These are phyloP conservation scores for Drosophila rufa DNA, from an alignment of 1,140 invertebrate genomes.

Conservation along the genomic window DNA sequence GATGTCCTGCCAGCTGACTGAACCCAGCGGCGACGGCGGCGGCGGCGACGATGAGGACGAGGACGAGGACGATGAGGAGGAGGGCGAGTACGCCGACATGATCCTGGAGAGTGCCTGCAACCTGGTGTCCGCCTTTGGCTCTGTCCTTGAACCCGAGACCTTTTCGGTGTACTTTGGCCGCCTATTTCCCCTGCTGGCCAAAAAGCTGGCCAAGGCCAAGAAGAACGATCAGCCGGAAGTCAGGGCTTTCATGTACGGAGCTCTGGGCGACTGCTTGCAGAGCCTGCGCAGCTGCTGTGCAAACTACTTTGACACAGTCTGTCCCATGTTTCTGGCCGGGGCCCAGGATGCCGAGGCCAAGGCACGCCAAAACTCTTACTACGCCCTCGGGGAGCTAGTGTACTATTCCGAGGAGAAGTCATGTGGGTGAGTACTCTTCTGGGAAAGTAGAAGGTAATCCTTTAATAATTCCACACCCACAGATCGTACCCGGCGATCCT, in stretches of 20 bases:
- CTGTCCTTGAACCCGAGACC: conserved; percentile 87
- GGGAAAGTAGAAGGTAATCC: no score
- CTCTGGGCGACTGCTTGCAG: conserved; percentile 90
- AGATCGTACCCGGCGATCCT: conserved; percentile 87
- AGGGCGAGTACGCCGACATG: conserved; percentile 91
- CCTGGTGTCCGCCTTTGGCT: conserved; percentile 90
- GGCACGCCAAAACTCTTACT: conserved; percentile 92
- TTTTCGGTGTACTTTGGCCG: conserved; percentile 89
- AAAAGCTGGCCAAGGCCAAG: conserved; percentile 85
- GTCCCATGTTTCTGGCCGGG: conserved; percentile 88
- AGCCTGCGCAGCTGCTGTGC: conserved; percentile 87
- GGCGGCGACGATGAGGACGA: conserved; percentile 87
- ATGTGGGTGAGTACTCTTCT: conserved; percentile 61
- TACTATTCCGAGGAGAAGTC: conserved; percentile 85
- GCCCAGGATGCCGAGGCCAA: conserved; percentile 88
- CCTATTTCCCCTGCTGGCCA: conserved; percentile 88
- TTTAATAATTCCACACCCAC: not conserved
- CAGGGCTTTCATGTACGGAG: conserved; percentile 90
- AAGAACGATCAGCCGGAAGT: conserved; percentile 84
- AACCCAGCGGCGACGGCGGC: conserved; percentile 61
- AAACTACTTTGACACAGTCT: conserved; percentile 87
- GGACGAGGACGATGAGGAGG: conserved; percentile 87
- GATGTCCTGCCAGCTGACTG: conserved; percentile 83
- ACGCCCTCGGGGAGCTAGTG: conserved; percentile 91
- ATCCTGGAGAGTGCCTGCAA: conserved; percentile 91